Conservation (phyloP, 37 sponge, comb jelly and placozoan genomes). For the Cliona cf. orientalis region DNA sequence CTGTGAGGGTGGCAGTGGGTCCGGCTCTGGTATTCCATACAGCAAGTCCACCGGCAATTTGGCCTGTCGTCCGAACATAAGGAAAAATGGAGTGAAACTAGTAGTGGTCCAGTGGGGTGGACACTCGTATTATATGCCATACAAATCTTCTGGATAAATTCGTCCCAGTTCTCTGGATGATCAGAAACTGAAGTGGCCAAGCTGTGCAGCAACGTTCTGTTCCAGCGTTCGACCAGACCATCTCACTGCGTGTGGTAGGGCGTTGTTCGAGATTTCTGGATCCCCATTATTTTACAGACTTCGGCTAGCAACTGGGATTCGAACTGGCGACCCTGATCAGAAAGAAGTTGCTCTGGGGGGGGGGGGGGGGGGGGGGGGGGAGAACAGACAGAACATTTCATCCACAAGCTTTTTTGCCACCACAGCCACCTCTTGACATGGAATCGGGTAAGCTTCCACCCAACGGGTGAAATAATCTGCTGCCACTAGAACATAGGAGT, state of each 20-base stretch:
- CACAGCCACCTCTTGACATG: constrained; percentile 54
- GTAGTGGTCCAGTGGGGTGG: constrained; percentile 38
- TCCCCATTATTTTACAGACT: constrained; percentile 28
- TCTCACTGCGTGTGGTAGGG: constrained; percentile 66
- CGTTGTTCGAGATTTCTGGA: constrained; percentile 48
- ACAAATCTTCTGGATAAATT: constrained; percentile 31
- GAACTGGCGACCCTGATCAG: constrained; percentile 57
- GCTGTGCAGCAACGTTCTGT: constrained; percentile 39
- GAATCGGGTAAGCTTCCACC: constrained; percentile 65
- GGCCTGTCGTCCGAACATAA: constrained; percentile 62
- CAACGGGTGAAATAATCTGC: constrained; percentile 58
- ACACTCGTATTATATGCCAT: constrained; percentile 58
- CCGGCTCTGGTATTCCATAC: constrained; percentile 1
- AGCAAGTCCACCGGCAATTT: constrained; percentile 29
- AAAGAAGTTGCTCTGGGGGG: constrained; percentile 55
- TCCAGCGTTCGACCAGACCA: constrained; percentile 65
- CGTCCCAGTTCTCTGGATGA: constrained; percentile 44
- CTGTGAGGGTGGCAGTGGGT: constrained; percentile 2
- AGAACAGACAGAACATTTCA: constrained; percentile 57
- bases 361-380: too few species aligned
- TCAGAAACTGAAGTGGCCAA: constrained; percentile 8
- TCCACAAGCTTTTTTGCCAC: constrained; percentile 46
- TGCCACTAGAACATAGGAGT: constrained; percentile 49
- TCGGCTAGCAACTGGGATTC: constrained; percentile 41
- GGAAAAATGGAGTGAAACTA: constrained; percentile 38